Evolutionary conservation across 2,113 vertebrate species (phyloP).

Genomic region (Tragulus kanchil): DNA sequence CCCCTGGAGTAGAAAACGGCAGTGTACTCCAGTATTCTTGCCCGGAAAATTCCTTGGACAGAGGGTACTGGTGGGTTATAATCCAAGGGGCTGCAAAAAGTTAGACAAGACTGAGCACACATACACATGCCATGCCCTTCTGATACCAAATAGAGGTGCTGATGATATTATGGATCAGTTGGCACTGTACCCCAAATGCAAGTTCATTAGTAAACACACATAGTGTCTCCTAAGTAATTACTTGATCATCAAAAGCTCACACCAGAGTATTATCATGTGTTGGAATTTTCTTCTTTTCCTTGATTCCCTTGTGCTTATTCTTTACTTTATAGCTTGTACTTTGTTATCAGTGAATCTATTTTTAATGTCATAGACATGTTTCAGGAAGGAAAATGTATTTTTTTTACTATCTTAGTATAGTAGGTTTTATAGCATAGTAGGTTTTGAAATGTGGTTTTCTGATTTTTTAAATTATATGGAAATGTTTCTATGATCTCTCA

Average conservation of each 20-base stretch:
- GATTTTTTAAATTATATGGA: neutral
- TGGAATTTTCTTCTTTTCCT: neutral
- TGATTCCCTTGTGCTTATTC: neutral
- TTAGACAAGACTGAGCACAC: too few relatives aligned
- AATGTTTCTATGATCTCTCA: conserved; percentile 52
- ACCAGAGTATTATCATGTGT: neutral
- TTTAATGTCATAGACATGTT: neutral
- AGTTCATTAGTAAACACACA: conserved; percentile 43
- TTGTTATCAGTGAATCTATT: neutral
- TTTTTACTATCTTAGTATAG: neutral
- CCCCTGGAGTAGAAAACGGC: neutral
- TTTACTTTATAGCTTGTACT: conserved; percentile 3
- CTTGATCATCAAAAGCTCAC: neutral
- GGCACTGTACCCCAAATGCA: neutral
- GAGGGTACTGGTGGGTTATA: neutral
- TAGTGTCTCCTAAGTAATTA: neutral
- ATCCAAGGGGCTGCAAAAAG: neutral
- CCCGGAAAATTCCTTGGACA: too few relatives aligned
- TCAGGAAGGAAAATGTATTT: neutral
- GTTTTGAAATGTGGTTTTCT: conserved; percentile 51
- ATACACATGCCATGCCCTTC: too few relatives aligned
- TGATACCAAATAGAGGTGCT: conserved; percentile 3
- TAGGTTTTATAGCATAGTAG: neutral
- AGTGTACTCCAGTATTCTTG: neutral
- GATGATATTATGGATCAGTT: conserved; percentile 55